Evolutionary conservation across 2,113 vertebrate species (phyloP), one percentile per base, ranked within the genome.

Genomic region (Aspiorhynchus laticeps): DNA sequence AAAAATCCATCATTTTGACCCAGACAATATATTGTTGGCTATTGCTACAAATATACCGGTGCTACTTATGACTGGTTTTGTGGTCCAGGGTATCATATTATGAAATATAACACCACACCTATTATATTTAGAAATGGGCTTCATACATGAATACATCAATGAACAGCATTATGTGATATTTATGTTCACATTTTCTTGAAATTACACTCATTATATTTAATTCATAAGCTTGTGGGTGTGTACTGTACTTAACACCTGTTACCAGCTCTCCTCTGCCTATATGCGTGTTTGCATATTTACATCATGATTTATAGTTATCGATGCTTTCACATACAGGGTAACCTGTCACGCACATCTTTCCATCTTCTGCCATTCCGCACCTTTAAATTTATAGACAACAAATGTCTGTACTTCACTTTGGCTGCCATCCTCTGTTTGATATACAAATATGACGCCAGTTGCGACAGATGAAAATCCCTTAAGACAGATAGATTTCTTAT

Each of bases 171-270:
- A 41, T 41, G 71, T 74, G 36, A n/a, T 24, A 71, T 24, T 24
- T 10, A 33, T 38, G 15, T 19, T 38, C 8, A 10, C 0, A 7
- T 26, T 31, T 65, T 65, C 7, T 67, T 67, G 1, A 67, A 67
- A 53, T 19, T 1, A 65, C 63, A 8, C 33, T 69, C 31, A 33
- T 69, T 10, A 69, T 21, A 36, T 21, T 5, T 36, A 21, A 71
- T 38, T 10, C 19, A 43, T 46, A 28, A 65, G 38, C 59, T 43
- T 86, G 67, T 74, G 82, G 15, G 83, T 74, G 46, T 75, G 15
- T 89, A 21, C 4, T 80, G 19, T 88, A 81, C 2, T 46, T 15
- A 48, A n/a, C 65, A 83, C 28, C 65, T 83, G 65, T 83, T 83
- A 36, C 61, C 12, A 65, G 5, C 46, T 14, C 26, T 28, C n/a